A percentile compares a stretch with the other conserved stretches of the same genome.
Conservation (phyloP, 2,113 vertebrate species). For the Hydrolagus affinis region DNA sequence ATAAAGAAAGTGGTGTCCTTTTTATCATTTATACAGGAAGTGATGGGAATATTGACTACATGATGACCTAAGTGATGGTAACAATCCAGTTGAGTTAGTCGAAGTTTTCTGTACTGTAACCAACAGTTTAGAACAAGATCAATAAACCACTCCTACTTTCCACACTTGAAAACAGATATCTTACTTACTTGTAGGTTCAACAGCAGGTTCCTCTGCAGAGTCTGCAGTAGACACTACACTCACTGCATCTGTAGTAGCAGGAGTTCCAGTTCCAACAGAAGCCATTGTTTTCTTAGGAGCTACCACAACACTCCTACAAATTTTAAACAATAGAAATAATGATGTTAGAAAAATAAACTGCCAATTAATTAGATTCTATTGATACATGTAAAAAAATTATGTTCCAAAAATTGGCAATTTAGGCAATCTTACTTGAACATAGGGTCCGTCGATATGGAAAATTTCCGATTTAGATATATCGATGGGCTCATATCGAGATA, state of each 20-base stretch:
- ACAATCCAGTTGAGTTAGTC: no score
- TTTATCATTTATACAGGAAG: no score
- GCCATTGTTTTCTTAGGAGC: constrained; percentile 71
- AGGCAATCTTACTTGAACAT: no score
- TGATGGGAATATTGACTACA: no score
- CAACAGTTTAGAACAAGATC: not conserved
- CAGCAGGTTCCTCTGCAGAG: constrained; percentile 53
- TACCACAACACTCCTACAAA: constrained; percentile 78
- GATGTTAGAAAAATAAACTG: not conserved
- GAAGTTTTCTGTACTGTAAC: no score
- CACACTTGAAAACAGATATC: not conserved
- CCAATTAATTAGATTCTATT: not conserved
- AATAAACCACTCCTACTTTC: not conserved
- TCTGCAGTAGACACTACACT: constrained; percentile 77
- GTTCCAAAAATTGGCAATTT: no score
- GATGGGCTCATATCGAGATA: no score
- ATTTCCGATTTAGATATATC: no score
- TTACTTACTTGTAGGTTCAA: constrained; percentile 12
- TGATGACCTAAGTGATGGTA: no score
- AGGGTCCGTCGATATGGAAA: no score
- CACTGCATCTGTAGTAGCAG: constrained; percentile 60
- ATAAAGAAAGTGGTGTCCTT: no score
- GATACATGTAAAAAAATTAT: no score
- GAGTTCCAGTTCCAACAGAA: constrained; percentile 44
- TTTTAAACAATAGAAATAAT: not conserved